These are phyloP conservation scores for Ephydatia muelleri DNA, from an alignment of 37 sponge, comb jelly and placozoan genomes.

Conservation along the genomic window DNA sequence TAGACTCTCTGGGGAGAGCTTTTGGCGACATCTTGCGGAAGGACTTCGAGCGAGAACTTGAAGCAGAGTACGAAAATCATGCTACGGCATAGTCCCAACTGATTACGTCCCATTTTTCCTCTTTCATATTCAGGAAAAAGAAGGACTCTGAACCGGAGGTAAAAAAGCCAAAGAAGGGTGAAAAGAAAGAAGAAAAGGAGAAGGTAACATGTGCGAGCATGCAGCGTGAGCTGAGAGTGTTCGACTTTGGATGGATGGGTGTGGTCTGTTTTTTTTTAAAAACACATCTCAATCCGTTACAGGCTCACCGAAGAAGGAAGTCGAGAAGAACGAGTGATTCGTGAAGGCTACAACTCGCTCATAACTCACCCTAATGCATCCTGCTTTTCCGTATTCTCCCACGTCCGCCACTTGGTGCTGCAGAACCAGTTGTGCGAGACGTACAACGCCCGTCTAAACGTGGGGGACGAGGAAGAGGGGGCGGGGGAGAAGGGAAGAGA, in stretches of 20 bases:
- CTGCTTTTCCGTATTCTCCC: slow-evolving; percentile 66
- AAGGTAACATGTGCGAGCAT: slow-evolving; percentile 4
- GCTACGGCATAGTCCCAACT: neutral
- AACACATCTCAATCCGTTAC: neutral
- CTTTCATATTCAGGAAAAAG: slow-evolving; percentile 16
- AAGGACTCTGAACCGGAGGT: slow-evolving; percentile 11
- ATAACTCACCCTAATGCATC: slow-evolving; percentile 65
- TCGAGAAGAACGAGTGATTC: slow-evolving; percentile 49
- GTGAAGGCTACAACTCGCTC: slow-evolving; percentile 72
- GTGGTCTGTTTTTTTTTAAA: neutral
- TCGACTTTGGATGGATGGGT: neutral
- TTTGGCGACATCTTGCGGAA: slow-evolving; percentile 45
- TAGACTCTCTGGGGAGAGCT: slow-evolving; percentile 29
- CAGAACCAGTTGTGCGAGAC: slow-evolving; percentile 71
- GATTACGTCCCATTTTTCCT: neutral
- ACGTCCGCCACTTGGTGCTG: slow-evolving; percentile 69
- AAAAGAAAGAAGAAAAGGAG: slow-evolving; percentile 41
- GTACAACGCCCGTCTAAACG: slow-evolving; percentile 49
- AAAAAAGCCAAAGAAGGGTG: slow-evolving; percentile 51
- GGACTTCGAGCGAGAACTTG: slow-evolving; percentile 22
- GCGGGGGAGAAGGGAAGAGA: slow-evolving; percentile 53
- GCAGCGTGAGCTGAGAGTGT: neutral
- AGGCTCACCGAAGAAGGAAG: slow-evolving; percentile 29
- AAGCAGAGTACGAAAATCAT: slow-evolving; percentile 42
- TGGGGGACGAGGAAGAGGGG: slow-evolving; percentile 19